Evolutionary conservation across 2,888 invertebrate genomes (phyloP).

Genomic region (Nephrotoma appendiculata): DNA sequence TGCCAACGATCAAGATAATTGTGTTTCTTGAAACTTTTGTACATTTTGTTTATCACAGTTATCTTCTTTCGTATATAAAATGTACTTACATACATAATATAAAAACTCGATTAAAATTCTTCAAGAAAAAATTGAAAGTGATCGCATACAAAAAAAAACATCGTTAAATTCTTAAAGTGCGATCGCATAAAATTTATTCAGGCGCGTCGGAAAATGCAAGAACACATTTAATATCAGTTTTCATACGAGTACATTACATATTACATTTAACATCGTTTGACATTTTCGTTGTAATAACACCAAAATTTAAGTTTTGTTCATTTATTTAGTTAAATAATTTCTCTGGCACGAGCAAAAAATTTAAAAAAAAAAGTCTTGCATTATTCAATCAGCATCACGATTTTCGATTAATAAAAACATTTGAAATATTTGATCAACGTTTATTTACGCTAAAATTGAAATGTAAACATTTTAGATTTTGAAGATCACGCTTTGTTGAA

Average conservation of each 20-base stretch:
- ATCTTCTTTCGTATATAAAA: background rate
- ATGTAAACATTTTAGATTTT: background rate
- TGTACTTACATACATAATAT: background rate
- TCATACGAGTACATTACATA: no score
- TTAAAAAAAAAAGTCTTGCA: background rate
- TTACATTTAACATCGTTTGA: background rate
- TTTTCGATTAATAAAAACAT: background rate
- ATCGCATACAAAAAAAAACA: background rate
- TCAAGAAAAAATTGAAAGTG: background rate
- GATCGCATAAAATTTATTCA: background rate
- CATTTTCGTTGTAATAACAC: background rate
- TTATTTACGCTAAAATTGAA: background rate
- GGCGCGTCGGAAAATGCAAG: background rate
- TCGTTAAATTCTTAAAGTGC: background rate
- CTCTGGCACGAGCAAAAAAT: background rate
- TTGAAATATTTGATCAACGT: background rate
- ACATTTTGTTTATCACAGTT: background rate
- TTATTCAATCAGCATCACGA: background rate
- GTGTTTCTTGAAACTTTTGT: background rate
- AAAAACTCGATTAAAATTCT: background rate
- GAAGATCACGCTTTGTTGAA: background rate
- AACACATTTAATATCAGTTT: no score
- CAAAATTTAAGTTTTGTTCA: background rate
- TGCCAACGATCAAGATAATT: background rate
- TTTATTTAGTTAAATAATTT: background rate